phyloP scores from a whole-genome alignment of 1,140 invertebrate genomes.

The Eciton burchellii region DNA sequence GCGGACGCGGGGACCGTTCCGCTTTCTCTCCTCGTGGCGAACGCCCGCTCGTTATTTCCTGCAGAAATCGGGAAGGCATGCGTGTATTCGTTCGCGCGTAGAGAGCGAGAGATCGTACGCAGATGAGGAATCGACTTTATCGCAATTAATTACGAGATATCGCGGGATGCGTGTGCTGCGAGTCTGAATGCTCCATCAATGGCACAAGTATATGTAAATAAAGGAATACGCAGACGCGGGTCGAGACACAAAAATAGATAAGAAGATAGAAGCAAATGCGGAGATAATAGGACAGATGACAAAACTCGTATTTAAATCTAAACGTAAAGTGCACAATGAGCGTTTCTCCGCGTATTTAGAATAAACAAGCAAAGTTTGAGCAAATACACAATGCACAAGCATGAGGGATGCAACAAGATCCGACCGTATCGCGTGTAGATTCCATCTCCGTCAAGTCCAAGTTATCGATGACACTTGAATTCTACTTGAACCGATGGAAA shows the following conservation, averaged over 20 bases:
- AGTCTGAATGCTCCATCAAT: too few species aligned
- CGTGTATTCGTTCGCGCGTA: slow-evolving; percentile 32
- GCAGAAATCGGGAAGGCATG: slow-evolving; percentile 2
- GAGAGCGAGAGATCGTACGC: background rate
- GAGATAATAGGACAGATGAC: too few species aligned
- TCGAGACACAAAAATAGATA: too few species aligned
- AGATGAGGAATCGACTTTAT: slow-evolving; percentile 4
- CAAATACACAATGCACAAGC: background rate
- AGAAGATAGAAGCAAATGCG: too few species aligned
- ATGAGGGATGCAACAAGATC: background rate
- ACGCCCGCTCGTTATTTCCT: background rate
- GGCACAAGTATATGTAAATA: too few species aligned
- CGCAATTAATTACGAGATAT: background rate
- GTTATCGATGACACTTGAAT: background rate
- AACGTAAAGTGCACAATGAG: background rate
- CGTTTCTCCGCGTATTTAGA: background rate
- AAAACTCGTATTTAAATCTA: too few species aligned
- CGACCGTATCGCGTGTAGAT: background rate
- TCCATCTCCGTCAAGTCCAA: background rate
- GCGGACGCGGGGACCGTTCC: slow-evolving; percentile 28
- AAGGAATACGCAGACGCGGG: too few species aligned
- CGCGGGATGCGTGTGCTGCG: too few species aligned
- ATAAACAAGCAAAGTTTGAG: background rate
- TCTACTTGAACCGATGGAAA: slow-evolving; percentile 11
- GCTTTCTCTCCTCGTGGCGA: background rate